A percentile compares a stretch with the other conserved stretches of the same genome.
Conservation (phyloP, 30 jellyfish, hydroid and myxozoan species). For the Aurelia aurita region DNA sequence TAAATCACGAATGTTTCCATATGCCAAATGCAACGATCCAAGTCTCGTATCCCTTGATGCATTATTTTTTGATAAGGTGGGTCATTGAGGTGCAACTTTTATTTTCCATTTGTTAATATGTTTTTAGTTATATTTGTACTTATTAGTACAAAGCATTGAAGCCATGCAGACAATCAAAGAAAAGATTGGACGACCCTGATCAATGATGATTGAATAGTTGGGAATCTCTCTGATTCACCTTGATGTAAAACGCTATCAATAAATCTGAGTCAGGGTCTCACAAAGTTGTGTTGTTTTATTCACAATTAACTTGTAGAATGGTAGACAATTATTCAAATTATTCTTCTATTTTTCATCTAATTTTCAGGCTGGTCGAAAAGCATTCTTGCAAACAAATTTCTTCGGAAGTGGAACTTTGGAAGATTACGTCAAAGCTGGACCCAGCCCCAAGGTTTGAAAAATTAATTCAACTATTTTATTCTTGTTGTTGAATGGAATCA, state of each 20-base stretch:
- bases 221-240: slow-evolving; percentile 19
- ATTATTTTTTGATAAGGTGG: slow-evolving; percentile 57
- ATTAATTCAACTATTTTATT: background rate
- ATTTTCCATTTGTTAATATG: background rate
- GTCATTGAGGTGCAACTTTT: background rate
- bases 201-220: background rate
- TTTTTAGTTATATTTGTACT: too few relatives aligned
- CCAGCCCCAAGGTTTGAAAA: slow-evolving; percentile 28
- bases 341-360: background rate
- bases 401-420: slow-evolving; percentile 17
- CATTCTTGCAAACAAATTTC: slow-evolving; percentile 48
- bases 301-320: background rate
- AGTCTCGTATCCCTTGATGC: slow-evolving; percentile 37
- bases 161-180: too few relatives aligned
- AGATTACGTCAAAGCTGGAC: slow-evolving; percentile 17
- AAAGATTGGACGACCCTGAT: too few relatives aligned
- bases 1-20: slow-evolving; percentile 26
- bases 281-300: background rate
- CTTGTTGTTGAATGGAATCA: background rate
- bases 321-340: background rate
- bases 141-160: too few relatives aligned
- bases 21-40: slow-evolving; percentile 26
- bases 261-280: background rate
- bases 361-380: slow-evolving; percentile 63
- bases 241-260: background rate